A percentile compares a stretch with the other conserved stretches of the same genome.
Evolutionary conservation across 23 tunicate genomes (phyloP).

Genomic region (Styela plicata): DNA sequence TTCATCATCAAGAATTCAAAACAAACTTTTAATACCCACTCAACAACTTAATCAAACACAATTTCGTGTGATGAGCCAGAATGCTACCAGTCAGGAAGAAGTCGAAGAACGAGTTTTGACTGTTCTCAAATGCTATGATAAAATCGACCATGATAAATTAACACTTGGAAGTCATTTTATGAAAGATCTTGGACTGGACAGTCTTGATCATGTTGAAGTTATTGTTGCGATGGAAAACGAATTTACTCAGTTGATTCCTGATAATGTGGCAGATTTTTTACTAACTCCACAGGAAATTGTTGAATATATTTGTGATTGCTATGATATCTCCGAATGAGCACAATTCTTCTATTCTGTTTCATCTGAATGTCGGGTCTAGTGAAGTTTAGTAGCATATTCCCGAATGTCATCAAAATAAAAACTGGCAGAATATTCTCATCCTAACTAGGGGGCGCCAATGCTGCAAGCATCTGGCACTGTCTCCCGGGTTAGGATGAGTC

Average conservation of each 20-base stretch:
- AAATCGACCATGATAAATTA: constrained; percentile 77
- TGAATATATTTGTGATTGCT: constrained; percentile 69
- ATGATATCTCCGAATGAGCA: constrained; percentile 30
- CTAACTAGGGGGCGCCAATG: too few relatives aligned
- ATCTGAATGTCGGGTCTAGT: too few relatives aligned
- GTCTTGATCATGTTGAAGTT: constrained; percentile 92
- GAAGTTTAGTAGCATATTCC: too few relatives aligned
- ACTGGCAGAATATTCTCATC: too few relatives aligned
- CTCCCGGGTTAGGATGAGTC: too few relatives aligned
- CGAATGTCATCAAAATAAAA: too few relatives aligned
- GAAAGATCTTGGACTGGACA: constrained; percentile 87
- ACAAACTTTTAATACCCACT: not conserved
- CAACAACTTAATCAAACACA: not conserved
- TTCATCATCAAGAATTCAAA: not conserved
- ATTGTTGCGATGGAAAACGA: constrained; percentile 87
- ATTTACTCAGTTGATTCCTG: constrained; percentile 72
- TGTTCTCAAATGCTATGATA: constrained; percentile 58
- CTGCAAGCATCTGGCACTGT: too few relatives aligned
- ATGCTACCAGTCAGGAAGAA: constrained; percentile 50
- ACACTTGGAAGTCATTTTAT: constrained; percentile 59
- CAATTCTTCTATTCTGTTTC: too few relatives aligned
- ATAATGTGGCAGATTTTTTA: constrained; percentile 63
- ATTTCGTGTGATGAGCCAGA: constrained; percentile 50
- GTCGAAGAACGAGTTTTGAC: constrained; percentile 62
- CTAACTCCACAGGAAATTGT: constrained; percentile 86